Evolutionary conservation across 2,888 invertebrate genomes (phyloP).

Genomic region (Acleris literana): DNA sequence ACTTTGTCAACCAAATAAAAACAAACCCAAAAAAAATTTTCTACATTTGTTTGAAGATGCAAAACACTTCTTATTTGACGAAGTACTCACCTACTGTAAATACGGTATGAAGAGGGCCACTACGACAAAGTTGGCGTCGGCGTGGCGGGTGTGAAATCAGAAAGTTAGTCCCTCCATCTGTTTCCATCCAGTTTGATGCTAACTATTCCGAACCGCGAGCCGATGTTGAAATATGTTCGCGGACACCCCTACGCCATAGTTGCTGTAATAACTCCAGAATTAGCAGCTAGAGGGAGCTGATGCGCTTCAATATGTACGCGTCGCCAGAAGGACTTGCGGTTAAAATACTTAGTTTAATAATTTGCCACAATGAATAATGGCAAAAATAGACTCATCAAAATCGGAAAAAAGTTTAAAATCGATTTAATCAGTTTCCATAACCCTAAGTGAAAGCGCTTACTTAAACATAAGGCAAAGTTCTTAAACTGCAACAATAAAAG

Average conservation of each 20-base stretch:
- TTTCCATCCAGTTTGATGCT: constrained; percentile 48
- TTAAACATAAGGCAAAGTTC: neutral
- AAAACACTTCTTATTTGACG: constrained; percentile 18
- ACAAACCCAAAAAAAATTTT: too few relatives aligned
- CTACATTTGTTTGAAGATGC: constrained; percentile 4
- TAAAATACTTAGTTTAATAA: constrained; percentile 16
- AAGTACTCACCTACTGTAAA: constrained; percentile 19
- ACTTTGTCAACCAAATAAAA: too few relatives aligned
- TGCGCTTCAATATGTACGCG: constrained; percentile 14
- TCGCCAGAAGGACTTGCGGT: constrained; percentile 2
- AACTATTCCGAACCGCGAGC: constrained; percentile 49
- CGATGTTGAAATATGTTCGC: constrained; percentile 43
- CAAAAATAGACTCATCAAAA: neutral
- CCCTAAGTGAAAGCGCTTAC: neutral
- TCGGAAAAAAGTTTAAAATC: neutral
- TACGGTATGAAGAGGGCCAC: constrained; percentile 40
- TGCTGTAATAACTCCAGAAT: constrained; percentile 32
- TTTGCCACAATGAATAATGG: neutral
- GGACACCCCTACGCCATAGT: constrained; percentile 23
- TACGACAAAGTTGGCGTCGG: constrained; percentile 48
- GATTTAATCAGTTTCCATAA: too few relatives aligned
- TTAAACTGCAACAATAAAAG: neutral
- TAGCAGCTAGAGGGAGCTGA: constrained; percentile 9
- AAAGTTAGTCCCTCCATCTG: constrained; percentile 54
- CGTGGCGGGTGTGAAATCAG: constrained; percentile 50